Percentiles rank a stretch among this genome's conserved stretches.
phyloP scores from a whole-genome alignment of 2,797 vertebrate genomes.

The Eulemur rubriventer region DNA sequence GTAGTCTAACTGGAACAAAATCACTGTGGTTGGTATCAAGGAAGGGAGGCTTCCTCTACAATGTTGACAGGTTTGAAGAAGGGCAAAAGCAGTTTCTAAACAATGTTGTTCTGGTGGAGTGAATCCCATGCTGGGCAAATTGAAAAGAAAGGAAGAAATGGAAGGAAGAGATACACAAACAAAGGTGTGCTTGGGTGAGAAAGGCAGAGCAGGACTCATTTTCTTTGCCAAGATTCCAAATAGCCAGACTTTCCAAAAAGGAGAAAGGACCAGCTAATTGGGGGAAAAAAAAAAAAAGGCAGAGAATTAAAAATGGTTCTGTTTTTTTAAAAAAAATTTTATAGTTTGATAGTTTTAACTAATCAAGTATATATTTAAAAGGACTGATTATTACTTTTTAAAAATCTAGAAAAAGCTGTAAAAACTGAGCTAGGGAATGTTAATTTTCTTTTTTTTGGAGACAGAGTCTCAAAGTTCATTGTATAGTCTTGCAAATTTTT shows the following conservation, averaged over 20 bases:
- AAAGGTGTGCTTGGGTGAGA: not conserved
- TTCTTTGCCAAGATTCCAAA: constrained; percentile 25
- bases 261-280: not conserved
- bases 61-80: not conserved
- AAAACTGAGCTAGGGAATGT: not conserved
- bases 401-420: not conserved
- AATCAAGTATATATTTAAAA: not conserved
- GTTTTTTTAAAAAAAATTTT: not conserved
- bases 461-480: not conserved
- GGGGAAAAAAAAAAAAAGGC: not conserved
- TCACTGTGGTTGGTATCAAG: not conserved
- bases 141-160: not conserved
- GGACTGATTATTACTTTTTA: not conserved
- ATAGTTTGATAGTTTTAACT: not conserved
- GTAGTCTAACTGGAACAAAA: not conserved
- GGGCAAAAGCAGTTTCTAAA: not conserved
- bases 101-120: not conserved
- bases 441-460: not conserved
- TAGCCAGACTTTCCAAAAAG: not conserved
- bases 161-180: not conserved
- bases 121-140: not conserved
- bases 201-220: not conserved
- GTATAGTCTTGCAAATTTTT: not conserved
- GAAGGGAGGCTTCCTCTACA: not conserved
- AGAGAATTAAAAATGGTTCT: not conserved